These are phyloP conservation scores for Ctenochaetus hawaiiensis DNA, from an alignment of 2,797 vertebrate genomes.

Conservation along the genomic window DNA sequence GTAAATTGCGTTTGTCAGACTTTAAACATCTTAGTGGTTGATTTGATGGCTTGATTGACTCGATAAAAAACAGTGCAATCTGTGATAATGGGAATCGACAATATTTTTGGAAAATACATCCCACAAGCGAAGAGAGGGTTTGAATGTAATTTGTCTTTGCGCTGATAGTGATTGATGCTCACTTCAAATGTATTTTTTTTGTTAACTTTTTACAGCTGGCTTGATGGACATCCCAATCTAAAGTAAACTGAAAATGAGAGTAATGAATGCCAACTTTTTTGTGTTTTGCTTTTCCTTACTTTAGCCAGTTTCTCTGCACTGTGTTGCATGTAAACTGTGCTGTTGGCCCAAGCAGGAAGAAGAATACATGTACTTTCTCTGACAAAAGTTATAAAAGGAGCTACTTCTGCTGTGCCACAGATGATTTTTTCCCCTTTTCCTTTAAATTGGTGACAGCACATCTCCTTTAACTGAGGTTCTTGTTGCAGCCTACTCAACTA, in stretches of 20 bases:
- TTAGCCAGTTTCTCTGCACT: neutral
- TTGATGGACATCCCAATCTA: slow-evolving; percentile 26
- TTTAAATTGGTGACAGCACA: neutral
- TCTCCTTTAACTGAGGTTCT: neutral
- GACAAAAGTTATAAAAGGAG: neutral
- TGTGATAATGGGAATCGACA: slow-evolving; percentile 58
- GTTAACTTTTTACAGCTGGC: slow-evolving; percentile 44
- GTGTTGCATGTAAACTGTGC: neutral
- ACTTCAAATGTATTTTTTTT: slow-evolving; percentile 36
- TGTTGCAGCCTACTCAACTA: neutral
- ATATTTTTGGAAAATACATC: slow-evolving; percentile 55
- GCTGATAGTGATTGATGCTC: slow-evolving; percentile 65
- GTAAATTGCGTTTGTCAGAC: slow-evolving; percentile 73
- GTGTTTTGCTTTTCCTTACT: neutral
- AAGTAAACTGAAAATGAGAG: slow-evolving; percentile 35
- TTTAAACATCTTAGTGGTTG: slow-evolving; percentile 73
- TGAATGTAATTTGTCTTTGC: slow-evolving; percentile 46
- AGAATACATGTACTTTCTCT: neutral
- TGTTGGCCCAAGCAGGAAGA: neutral
- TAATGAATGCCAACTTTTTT: slow-evolving; percentile 6
- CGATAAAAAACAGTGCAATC: slow-evolving; percentile 69
- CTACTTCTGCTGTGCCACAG: neutral
- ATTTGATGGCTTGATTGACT: slow-evolving; percentile 81
- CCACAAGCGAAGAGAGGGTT: slow-evolving; percentile 25
- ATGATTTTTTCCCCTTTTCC: neutral